These are phyloP conservation scores for Sarcophaga peregrina DNA, from an alignment of 1,140 invertebrate species.

Conservation along the genomic window DNA sequence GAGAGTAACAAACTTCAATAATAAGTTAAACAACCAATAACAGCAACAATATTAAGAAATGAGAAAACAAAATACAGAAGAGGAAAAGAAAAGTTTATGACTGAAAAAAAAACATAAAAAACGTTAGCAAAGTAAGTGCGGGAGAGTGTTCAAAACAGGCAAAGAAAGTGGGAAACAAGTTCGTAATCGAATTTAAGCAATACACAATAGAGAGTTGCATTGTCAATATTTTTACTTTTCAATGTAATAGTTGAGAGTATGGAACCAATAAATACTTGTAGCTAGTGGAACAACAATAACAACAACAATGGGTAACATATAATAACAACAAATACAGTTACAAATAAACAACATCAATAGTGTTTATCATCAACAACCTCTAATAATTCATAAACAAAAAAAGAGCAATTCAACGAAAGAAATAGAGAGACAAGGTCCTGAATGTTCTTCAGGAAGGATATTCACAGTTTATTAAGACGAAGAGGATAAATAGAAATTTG, in stretches of 20 bases:
- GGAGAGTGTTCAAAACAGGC: background rate
- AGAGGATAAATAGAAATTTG: too few species aligned
- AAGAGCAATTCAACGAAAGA: background rate
- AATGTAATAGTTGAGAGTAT: background rate
- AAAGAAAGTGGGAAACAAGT: constrained; percentile 19
- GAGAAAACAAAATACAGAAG: background rate
- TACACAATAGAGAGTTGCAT: constrained; percentile 4
- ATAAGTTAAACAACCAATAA: constrained; percentile 7
- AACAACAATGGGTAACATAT: background rate
- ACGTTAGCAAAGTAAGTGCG: background rate
- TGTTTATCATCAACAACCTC: constrained; percentile 18
- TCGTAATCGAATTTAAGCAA: constrained; percentile 48
- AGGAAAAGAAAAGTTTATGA: background rate
- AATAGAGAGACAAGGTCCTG: too few species aligned
- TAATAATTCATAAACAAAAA: constrained; percentile 17
- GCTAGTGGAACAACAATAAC: background rate
- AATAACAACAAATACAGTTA: constrained; percentile 26
- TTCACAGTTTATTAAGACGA: too few species aligned
- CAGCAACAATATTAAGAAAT: background rate
- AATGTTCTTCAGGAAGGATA: too few species aligned
- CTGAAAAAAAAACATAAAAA: background rate
- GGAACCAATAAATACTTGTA: background rate
- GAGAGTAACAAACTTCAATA: constrained; percentile 34
- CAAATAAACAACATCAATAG: constrained; percentile 32
- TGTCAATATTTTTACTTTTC: background rate